A percentile compares a stretch with the other conserved stretches of the same genome.
Evolutionary conservation across 2,113 vertebrate species (phyloP).

Genomic region (Corythaeola cristata): DNA sequence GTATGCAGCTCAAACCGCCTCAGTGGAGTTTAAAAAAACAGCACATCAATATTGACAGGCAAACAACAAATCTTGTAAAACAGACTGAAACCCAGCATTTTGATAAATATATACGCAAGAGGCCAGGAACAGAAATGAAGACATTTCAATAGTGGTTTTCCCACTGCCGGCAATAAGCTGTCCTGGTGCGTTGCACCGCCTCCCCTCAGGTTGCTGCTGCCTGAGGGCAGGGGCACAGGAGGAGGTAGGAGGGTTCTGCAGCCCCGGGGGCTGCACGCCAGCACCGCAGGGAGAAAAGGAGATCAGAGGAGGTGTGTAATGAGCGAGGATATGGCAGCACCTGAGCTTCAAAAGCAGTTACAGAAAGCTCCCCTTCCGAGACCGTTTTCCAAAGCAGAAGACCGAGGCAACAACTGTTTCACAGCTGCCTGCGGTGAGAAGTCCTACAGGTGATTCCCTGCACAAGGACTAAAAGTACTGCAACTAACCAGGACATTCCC

Average conservation of each 20-base stretch:
- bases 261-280: rapidly evolving
- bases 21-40: not conserved
- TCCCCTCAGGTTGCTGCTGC: rapidly evolving
- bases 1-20: not conserved
- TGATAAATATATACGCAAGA: rapidly evolving
- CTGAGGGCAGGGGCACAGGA: rapidly evolving
- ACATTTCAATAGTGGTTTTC: rapidly evolving
- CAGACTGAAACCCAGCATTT: not conserved
- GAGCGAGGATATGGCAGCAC: rapidly evolving
- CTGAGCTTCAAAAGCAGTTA: not conserved
- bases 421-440: not conserved
- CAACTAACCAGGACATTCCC: not conserved
- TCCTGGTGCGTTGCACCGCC: rapidly evolving
- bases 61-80: not conserved
- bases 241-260: rapidly evolving
- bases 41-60: not conserved
- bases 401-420: not conserved
- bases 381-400: not conserved
- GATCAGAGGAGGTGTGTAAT: rapidly evolving
- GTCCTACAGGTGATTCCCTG: not conserved
- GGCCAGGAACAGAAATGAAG: not conserved
- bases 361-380: not conserved
- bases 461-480: not conserved
- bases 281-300: not conserved
- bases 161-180: rapidly evolving